Percentiles rank a stretch among this genome's conserved stretches.
phyloP scores from a whole-genome alignment of 2,888 invertebrate species.

The Neocrepidodera transversa region DNA sequence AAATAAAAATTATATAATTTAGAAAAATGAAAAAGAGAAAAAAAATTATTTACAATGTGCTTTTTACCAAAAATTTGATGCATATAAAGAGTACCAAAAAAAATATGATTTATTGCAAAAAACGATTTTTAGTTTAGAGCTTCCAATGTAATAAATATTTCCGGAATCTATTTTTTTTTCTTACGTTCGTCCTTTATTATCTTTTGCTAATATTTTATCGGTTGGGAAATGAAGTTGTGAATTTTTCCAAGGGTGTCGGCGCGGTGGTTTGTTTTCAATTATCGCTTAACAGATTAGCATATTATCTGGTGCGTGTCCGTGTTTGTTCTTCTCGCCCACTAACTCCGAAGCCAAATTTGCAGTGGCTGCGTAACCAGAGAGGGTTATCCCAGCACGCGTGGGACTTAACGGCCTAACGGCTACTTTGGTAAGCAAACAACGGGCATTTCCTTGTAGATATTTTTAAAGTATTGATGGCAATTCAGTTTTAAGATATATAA shows the following conservation, averaged over 20 bases:
- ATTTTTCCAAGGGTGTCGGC: constrained; percentile 33
- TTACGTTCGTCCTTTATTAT: too few species aligned
- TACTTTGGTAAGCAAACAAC: constrained; percentile 36
- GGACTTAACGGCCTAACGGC: constrained; percentile 24
- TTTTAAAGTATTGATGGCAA: constrained; percentile 26
- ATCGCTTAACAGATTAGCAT: constrained; percentile 51
- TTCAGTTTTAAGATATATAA: too few species aligned
- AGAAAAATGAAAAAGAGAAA: too few species aligned
- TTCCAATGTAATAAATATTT: too few species aligned
- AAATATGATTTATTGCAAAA: too few species aligned
- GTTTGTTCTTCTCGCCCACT: constrained; percentile 47
- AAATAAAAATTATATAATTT: too few species aligned
- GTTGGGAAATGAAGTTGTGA: constrained; percentile 30
- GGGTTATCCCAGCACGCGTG: not conserved
- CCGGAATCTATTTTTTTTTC: too few species aligned
- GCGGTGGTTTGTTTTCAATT: constrained; percentile 53
- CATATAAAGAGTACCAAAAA: too few species aligned
- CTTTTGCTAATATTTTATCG: too few species aligned
- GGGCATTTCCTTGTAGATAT: constrained; percentile 12
- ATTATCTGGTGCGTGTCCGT: constrained; percentile 49
- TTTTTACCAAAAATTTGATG: too few species aligned
- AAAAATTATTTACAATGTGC: too few species aligned
- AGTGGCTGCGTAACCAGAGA: not conserved
- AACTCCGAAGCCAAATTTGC: constrained; percentile 20
- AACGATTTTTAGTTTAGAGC: too few species aligned